phyloP scores from a whole-genome alignment of 1,140 invertebrate species.

The Nixonia krombeini region DNA sequence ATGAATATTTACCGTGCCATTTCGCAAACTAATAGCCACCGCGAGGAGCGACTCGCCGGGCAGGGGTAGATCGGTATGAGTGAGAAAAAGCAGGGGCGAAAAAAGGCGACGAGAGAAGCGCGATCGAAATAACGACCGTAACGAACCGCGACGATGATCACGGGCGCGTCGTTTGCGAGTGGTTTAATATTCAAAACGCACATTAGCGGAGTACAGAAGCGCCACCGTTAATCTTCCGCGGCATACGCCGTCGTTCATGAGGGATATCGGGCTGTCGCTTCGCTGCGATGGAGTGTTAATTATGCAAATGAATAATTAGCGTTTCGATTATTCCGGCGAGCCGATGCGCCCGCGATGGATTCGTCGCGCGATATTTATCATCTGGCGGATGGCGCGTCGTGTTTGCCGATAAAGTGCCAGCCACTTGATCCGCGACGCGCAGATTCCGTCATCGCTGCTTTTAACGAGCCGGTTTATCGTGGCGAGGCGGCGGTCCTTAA shows the following conservation, averaged over 20 bases:
- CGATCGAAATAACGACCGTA: constrained; percentile 20
- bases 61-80: not conserved
- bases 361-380: constrained; percentile 37
- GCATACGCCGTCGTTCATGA: constrained; percentile 45
- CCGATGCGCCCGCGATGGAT: constrained; percentile 31
- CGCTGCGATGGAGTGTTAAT: constrained; percentile 60
- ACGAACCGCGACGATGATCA: constrained; percentile 28
- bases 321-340: constrained; percentile 65
- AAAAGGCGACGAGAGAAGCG: constrained; percentile 22
- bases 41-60: not conserved
- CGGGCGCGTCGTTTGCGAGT: constrained; percentile 32
- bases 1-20: constrained; percentile 44
- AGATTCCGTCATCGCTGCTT: constrained; percentile 36
- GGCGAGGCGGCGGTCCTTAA: too few species aligned
- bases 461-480: constrained; percentile 1
- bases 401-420: constrained; percentile 25
- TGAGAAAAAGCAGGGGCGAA: constrained; percentile 4
- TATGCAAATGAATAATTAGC: constrained; percentile 68
- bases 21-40: constrained; percentile 33
- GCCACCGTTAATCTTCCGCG: constrained; percentile 60
- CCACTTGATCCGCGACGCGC: constrained; percentile 33
- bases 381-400: constrained; percentile 7
- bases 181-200: constrained; percentile 63
- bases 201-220: constrained; percentile 49
- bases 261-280: constrained; percentile 46